Percentiles rank a stretch among this genome's conserved stretches.
Evolutionary conservation across 1,140 invertebrate species (phyloP).

Genomic region (Trichonephila clavata): DNA sequence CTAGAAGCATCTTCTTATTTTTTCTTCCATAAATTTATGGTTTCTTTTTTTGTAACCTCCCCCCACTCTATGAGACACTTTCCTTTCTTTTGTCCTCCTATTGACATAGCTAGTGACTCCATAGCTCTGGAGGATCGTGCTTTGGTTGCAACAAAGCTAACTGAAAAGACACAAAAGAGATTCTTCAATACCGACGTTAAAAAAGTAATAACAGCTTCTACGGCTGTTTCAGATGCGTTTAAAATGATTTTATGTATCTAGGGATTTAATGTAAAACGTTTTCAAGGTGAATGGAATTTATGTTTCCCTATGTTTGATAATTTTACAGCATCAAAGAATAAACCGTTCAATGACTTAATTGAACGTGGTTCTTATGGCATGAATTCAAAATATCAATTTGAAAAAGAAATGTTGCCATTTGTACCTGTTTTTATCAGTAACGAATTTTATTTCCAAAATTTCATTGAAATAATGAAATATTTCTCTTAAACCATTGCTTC

Average conservation of each 20-base stretch:
- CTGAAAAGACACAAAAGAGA: not conserved
- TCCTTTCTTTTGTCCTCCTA: constrained; percentile 54
- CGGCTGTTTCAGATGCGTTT: not conserved
- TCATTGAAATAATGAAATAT: too few relatives aligned
- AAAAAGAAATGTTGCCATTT: too few relatives aligned
- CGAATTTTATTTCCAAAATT: too few relatives aligned
- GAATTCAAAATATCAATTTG: too few relatives aligned
- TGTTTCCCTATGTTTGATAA: too few relatives aligned
- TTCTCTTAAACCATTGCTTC: too few relatives aligned
- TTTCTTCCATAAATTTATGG: constrained; percentile 73
- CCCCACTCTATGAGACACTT: constrained; percentile 1
- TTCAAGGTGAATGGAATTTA: too few relatives aligned
- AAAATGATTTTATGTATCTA: not conserved
- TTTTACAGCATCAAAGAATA: too few relatives aligned
- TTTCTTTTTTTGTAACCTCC: not conserved
- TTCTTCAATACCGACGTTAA: not conserved
- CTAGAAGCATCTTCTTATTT: constrained; percentile 65
- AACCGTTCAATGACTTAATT: too few relatives aligned
- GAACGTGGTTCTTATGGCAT: too few relatives aligned
- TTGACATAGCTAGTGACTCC: constrained; percentile 43
- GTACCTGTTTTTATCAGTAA: too few relatives aligned
- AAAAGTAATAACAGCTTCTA: not conserved
- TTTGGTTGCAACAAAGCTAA: constrained; percentile 36
- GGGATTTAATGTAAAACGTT: not conserved
- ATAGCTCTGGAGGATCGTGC: not conserved